Percentiles rank a stretch among this genome's conserved stretches.
These are phyloP conservation scores for Phthorimaea operculella DNA, from an alignment of 1,140 invertebrate genomes.

Conservation along the genomic window DNA sequence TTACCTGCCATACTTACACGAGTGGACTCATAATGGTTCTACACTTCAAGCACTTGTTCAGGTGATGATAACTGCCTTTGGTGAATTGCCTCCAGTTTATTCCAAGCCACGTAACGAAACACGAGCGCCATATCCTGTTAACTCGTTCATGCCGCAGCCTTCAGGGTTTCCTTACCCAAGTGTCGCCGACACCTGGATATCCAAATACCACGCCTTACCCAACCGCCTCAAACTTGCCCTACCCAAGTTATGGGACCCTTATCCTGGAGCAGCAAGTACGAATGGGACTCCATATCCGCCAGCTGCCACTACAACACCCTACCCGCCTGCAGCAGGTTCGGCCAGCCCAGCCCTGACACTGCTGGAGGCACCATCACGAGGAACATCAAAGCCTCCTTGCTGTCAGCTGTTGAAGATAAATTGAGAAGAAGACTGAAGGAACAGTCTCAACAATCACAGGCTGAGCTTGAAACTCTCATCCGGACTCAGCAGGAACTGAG, in stretches of 20 bases:
- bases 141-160: slow-evolving; percentile 74
- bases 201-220: slow-evolving; percentile 48
- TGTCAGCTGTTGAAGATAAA: slow-evolving; percentile 96
- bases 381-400: slow-evolving; percentile 93
- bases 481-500: slow-evolving; percentile 90
- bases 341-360: slow-evolving; percentile 49
- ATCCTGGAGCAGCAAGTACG: slow-evolving; percentile 44
- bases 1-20: slow-evolving; percentile 95
- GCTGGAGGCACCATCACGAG: slow-evolving; percentile 86
- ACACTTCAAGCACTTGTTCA: slow-evolving; percentile 89
- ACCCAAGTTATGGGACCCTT: slow-evolving; percentile 50
- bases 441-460: slow-evolving; percentile 88
- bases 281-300: slow-evolving; percentile 45
- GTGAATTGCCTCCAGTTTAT: slow-evolving; percentile 95
- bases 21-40: slow-evolving; percentile 89
- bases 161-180: slow-evolving; percentile 48
- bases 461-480: slow-evolving; percentile 90
- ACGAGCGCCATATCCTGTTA: slow-evolving; percentile 72
- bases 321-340: slow-evolving; percentile 53
- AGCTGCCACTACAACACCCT: slow-evolving; percentile 47
- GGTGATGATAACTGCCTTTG: slow-evolving; percentile 93
- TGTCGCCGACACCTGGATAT: slow-evolving; percentile 47
- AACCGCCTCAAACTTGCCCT: slow-evolving; percentile 48
- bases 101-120: slow-evolving; percentile 71
- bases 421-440: slow-evolving; percentile 87